Evolutionary conservation across 1,140 invertebrate species (phyloP), one percentile per base, ranked within the genome.

Genomic region (Campoletis sonorensis): DNA sequence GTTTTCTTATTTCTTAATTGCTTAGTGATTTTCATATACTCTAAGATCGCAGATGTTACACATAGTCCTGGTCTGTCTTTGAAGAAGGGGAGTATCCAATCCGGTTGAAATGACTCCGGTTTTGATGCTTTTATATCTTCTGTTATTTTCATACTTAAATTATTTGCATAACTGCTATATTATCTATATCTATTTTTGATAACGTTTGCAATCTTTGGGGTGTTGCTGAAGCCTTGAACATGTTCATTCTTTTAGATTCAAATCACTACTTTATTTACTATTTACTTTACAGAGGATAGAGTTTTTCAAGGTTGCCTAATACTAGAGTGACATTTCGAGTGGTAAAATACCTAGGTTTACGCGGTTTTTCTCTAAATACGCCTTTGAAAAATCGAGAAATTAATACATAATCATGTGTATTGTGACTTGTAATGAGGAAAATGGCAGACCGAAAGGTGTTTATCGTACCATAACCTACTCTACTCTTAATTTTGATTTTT

Each of bases 91-190:
- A 64, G 18, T 21, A 64, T 64, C 21, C 10, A 64, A 64, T 64
- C 30, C 58, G 58, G 18, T 64, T 64, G 58, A 64, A 16, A 64
- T 23, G 58, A 64, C 21, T 21, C 58, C 21, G 18, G 58, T 23
- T 64, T 64, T 23, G 58, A 64, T 23, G 58, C 23, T 64, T 64
- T 64, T 21, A 64, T 64, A 21, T 64, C 4, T 11, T 64, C 21
- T 3, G 58, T n/a, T 64, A 64, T 64, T 64, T 64, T 64, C 10
- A 64, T 64, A 64, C 58, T 64, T n/a, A 64, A 64, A 64, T 64
- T 64, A 11, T 64, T 64, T 64, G 58, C 10, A 23, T 64, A n/a
- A n/a, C 10, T 33, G 30, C 30, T 2, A 33, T 33, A 33, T 33
- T 33, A 33, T 33, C 30, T 33, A 33, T 33, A 33, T 33, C 30